Evolutionary conservation across 2,113 vertebrate genomes (phyloP).

Genomic region (Plecotus auritus): DNA sequence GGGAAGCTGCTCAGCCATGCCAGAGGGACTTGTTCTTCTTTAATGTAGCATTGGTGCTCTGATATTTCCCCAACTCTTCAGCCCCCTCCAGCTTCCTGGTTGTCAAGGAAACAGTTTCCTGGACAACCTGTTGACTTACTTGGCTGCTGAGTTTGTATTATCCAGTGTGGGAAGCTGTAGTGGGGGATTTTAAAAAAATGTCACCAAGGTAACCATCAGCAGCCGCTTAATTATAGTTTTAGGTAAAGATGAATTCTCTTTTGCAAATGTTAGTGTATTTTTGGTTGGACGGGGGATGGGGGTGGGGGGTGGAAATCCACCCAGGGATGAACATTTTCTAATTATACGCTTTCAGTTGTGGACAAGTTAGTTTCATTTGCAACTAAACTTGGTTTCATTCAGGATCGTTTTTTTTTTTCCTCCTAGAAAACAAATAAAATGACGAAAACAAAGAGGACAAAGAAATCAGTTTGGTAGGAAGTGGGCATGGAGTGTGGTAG

Average conservation of each 20-base stretch:
- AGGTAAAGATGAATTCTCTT: conserved; percentile 75
- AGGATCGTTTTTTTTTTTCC: neutral
- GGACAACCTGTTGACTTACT: conserved; percentile 78
- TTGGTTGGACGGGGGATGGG: conserved; percentile 23
- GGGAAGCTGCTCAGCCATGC: neutral
- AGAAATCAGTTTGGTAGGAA: neutral
- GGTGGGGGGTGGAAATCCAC: neutral
- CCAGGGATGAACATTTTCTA: conserved; percentile 43
- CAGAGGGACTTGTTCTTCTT: neutral
- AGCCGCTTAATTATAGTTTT: conserved; percentile 76
- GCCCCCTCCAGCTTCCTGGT: conserved; percentile 66
- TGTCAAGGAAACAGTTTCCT: conserved; percentile 83
- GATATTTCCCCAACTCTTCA: conserved; percentile 65
- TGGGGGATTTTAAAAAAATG: conserved; percentile 64
- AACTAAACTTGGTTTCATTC: conserved; percentile 59
- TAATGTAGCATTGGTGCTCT: neutral
- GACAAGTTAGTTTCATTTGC: conserved; percentile 18
- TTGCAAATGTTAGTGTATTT: conserved; percentile 74
- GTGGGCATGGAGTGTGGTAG: neutral
- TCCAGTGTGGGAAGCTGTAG: conserved; percentile 76
- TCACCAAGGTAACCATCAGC: conserved; percentile 80
- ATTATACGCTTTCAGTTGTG: conserved; percentile 51
- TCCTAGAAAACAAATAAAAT: neutral
- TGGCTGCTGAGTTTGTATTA: conserved; percentile 72
- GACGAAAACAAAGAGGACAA: neutral